Evolutionary conservation across 2,888 invertebrate species (phyloP), one percentile per base, ranked within the genome.

Genomic region (Arctia plantaginis): DNA sequence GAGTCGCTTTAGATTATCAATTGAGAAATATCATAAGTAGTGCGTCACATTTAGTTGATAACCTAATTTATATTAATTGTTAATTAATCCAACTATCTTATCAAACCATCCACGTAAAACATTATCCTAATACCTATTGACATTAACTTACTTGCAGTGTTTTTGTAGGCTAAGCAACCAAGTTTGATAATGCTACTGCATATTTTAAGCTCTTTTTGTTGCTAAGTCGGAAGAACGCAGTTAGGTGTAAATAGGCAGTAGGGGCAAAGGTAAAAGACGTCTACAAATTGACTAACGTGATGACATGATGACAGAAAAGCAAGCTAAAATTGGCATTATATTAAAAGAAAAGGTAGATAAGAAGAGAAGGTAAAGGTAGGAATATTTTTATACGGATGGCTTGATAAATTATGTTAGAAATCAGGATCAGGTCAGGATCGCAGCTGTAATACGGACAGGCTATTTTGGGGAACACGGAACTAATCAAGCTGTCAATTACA

Each of bases 41-140:
- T n/a, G 66, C 67, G 27, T 44, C 68, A 47, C 18, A 41, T 47
- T 44, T 33, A 23, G 23, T n/a, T 47, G 47, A 67, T 67, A 67
- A 67, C 47, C 67, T 33, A 67, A 67, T 41, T 41, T 62, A 59
- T 64, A 30, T 70, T 44, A 62, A 62, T 62, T 62, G 30, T 30
- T 12, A 62, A 30, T 62, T 62, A 62, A 62, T 62, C 59, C 59
- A 62, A 12, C 59, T 62, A 62, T 62, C 59, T 62, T 62, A 62
- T 62, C 59, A 13, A 15, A 6, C 27, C 18, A 62, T 13, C 15
- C 59, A 62, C 27, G 59, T 62, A 27, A 27, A 62, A 15, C 59
- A 18, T 2, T 62, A 27, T 62, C 59, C 15, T 62, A 62, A 62
- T 62, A 30, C 62, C 30, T 13, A 27, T 30, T 59, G 27, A 27